Evolutionary conservation across 2,888 invertebrate genomes (phyloP).

Genomic region (Pristionchus exspectatus): DNA sequence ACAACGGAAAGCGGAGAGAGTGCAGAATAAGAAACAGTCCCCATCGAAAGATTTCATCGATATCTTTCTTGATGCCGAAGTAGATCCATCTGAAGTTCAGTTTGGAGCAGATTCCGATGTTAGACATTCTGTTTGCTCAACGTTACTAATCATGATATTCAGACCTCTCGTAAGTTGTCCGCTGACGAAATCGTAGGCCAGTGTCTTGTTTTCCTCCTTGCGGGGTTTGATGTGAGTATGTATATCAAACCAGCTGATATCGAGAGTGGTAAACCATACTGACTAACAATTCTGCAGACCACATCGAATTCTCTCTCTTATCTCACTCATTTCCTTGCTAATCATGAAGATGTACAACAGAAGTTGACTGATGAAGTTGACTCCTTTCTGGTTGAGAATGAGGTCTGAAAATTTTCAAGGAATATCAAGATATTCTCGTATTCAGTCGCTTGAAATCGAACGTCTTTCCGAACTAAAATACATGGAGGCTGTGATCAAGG

Average conservation of each 20-base stretch:
- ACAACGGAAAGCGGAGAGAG: not conserved
- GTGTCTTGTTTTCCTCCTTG: slow-evolving; percentile 72
- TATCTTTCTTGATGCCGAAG: slow-evolving; percentile 71
- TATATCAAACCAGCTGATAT: not conserved
- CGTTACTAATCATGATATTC: not conserved
- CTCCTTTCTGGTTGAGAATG: slow-evolving; percentile 56
- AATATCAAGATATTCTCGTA: not conserved
- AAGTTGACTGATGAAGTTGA: slow-evolving; percentile 60
- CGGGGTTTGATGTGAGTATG: slow-evolving; percentile 79
- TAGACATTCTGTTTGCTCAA: not conserved
- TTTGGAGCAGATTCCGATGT: not conserved
- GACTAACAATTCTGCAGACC: slow-evolving; percentile 78
- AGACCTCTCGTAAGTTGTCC: slow-evolving; percentile 59
- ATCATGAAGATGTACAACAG: slow-evolving; percentile 64
- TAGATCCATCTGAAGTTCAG: slow-evolving; percentile 51
- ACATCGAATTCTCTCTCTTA: slow-evolving; percentile 75
- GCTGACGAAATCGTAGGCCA: slow-evolving; percentile 69
- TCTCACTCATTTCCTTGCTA: slow-evolving; percentile 59
- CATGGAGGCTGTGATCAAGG: slow-evolving; percentile 73
- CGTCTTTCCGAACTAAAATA: slow-evolving; percentile 67
- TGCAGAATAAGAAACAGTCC: not conserved
- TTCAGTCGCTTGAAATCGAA: slow-evolving; percentile 66
- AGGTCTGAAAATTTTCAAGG: slow-evolving; percentile 7
- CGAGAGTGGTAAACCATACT: not conserved
- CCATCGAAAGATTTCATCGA: slow-evolving; percentile 72